Percentiles rank a stretch among this genome's conserved stretches.
Evolutionary conservation across 2,888 invertebrate genomes (phyloP).

Genomic region (Dryadula phaetusa): DNA sequence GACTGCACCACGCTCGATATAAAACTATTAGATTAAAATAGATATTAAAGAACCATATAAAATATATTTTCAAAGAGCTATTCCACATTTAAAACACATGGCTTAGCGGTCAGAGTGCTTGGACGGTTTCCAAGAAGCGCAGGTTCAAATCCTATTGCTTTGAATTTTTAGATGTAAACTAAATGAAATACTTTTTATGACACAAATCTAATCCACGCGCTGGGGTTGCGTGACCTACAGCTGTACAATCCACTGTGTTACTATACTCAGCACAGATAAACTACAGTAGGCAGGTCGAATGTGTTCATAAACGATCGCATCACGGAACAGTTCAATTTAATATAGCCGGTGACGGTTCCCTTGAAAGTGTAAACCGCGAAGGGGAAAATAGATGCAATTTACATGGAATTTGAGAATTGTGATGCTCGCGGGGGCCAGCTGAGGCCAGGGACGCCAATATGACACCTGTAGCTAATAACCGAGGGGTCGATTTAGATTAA

Average conservation of each 20-base stretch:
- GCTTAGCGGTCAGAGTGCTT: no score
- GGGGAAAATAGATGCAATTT: conserved; percentile 55
- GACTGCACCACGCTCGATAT: no score
- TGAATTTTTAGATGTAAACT: not conserved
- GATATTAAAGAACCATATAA: no score
- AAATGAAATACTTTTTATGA: not conserved
- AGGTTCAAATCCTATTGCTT: not conserved
- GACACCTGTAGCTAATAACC: conserved; percentile 12
- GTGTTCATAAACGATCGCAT: conserved; percentile 3
- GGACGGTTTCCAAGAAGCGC: no score
- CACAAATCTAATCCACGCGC: not conserved
- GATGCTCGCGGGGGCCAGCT: not conserved
- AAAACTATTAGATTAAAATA: no score
- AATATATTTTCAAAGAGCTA: no score
- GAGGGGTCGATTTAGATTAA: conserved; percentile 26
- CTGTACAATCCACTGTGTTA: not conserved
- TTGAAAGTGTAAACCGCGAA: conserved; percentile 42
- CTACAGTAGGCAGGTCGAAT: conserved; percentile 5
- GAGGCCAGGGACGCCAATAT: conserved; percentile 9
- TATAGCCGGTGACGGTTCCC: conserved; percentile 27
- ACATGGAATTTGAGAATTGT: conserved; percentile 23
- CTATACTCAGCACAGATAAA: not conserved
- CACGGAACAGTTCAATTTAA: conserved; percentile 24
- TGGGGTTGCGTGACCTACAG: not conserved
- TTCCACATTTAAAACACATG: no score